Conservation (phyloP, 1,140 invertebrate species). For the Nebria ingens region DNA sequence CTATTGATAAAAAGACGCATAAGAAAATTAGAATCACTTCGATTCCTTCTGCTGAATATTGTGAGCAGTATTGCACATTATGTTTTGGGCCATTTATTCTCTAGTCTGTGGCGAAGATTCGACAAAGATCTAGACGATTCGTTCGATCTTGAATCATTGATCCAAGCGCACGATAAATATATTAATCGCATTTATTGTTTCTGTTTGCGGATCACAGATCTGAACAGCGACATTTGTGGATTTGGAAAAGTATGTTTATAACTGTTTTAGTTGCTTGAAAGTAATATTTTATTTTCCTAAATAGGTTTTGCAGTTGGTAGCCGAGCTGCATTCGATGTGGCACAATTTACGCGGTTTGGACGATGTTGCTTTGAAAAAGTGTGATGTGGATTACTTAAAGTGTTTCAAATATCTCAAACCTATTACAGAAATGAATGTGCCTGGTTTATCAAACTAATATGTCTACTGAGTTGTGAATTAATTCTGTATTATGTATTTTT, state of each 20-base stretch:
- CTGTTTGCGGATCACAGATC: constrained; percentile 11
- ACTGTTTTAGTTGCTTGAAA: too few relatives aligned
- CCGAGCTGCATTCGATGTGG: neutral
- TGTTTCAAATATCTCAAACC: neutral
- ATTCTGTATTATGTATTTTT: neutral
- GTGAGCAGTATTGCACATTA: constrained; percentile 52
- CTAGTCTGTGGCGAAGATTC: constrained; percentile 21
- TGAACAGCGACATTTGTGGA: constrained; percentile 12
- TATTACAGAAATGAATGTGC: neutral
- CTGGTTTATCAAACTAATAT: neutral
- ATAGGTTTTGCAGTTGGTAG: neutral
- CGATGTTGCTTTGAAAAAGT: neutral
- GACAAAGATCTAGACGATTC: constrained; percentile 27
- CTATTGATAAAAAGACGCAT: constrained; percentile 6
- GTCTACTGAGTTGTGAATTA: neutral
- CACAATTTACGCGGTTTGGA: neutral
- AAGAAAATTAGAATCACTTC: constrained; percentile 44
- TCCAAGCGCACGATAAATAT: constrained; percentile 24
- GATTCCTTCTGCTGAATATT: constrained; percentile 49
- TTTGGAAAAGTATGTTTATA: constrained; percentile 20
- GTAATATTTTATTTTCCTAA: too few relatives aligned
- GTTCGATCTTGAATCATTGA: constrained; percentile 24
- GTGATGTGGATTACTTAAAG: neutral
- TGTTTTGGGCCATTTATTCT: constrained; percentile 48
- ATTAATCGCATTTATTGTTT: constrained; percentile 19